Evolutionary conservation across 2,888 invertebrate genomes (phyloP).

Genomic region (Agrochola litura): DNA sequence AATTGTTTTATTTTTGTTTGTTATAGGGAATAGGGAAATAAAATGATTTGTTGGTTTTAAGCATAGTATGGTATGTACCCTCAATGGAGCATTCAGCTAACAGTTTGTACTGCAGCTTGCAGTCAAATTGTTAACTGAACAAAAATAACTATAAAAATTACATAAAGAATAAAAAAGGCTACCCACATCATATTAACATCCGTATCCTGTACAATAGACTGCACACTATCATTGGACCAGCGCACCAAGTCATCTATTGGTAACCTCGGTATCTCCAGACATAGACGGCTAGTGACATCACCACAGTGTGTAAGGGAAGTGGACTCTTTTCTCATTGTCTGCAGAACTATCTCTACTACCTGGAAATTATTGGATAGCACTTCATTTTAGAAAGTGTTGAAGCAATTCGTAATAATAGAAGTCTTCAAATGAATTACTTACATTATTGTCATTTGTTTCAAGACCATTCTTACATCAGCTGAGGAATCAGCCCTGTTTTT

Average conservation of each 20-base stretch:
- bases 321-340: slow-evolving; percentile 79
- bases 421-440: background rate
- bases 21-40: background rate
- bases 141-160: background rate
- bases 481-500: background rate
- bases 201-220: slow-evolving; percentile 83
- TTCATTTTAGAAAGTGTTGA: background rate
- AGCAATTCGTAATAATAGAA: background rate
- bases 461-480: background rate
- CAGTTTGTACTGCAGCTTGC: background rate
- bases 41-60: too few relatives aligned
- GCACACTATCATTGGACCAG: slow-evolving; percentile 84
- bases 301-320: slow-evolving; percentile 83
- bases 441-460: background rate
- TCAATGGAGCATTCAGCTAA: background rate
- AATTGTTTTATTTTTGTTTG: background rate
- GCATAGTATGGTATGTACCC: too few relatives aligned
- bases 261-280: slow-evolving; percentile 80
- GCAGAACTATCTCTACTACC: slow-evolving; percentile 75
- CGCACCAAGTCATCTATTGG: slow-evolving; percentile 76
- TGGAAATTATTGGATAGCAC: slow-evolving; percentile 12
- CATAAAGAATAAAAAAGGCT: background rate
- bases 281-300: slow-evolving; percentile 81
- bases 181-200: slow-evolving; percentile 87
- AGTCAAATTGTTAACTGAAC: background rate